phyloP scores from a whole-genome alignment of 2,888 invertebrate species.

The Eristalinus sepulchralis region DNA sequence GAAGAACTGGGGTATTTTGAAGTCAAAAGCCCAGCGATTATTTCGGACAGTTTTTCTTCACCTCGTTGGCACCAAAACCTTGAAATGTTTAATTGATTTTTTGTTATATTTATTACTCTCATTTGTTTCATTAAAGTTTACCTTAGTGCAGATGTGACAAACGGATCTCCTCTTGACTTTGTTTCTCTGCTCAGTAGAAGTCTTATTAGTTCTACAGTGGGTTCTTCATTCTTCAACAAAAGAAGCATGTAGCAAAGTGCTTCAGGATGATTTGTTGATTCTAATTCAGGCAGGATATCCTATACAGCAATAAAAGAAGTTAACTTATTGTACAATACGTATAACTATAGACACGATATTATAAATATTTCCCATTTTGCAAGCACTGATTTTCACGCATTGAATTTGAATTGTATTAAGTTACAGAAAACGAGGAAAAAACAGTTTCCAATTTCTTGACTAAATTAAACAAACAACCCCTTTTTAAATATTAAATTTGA shows the following conservation, averaged over 20 bases:
- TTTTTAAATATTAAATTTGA: too few relatives aligned
- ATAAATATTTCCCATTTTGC: too few relatives aligned
- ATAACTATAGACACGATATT: too few relatives aligned
- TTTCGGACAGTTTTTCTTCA: conserved; percentile 92
- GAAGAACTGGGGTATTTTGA: conserved; percentile 93
- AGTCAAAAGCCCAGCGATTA: conserved; percentile 89
- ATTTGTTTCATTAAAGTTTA: conserved; percentile 54
- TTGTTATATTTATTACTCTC: not conserved
- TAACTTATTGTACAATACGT: too few relatives aligned
- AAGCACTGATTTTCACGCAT: too few relatives aligned
- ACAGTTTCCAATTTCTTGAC: too few relatives aligned
- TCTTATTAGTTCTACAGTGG: conserved; percentile 91
- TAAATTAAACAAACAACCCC: too few relatives aligned
- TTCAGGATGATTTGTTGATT: conserved; percentile 93
- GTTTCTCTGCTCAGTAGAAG: conserved; percentile 90
- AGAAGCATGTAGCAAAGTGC: conserved; percentile 94
- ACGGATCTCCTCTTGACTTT: conserved; percentile 88
- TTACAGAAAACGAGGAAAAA: too few relatives aligned
- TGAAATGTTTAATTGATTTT: not conserved
- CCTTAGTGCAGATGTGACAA: conserved; percentile 94
- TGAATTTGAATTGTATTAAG: too few relatives aligned
- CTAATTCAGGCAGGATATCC: conserved; percentile 86
- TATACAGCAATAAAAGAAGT: conserved; percentile 49
- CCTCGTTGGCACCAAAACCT: conserved; percentile 95
- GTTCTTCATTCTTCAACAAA: conserved; percentile 95